Evolutionary conservation across 92 coral and sea anemone species (phyloP).

Genomic region (Meandrina meandrites): DNA sequence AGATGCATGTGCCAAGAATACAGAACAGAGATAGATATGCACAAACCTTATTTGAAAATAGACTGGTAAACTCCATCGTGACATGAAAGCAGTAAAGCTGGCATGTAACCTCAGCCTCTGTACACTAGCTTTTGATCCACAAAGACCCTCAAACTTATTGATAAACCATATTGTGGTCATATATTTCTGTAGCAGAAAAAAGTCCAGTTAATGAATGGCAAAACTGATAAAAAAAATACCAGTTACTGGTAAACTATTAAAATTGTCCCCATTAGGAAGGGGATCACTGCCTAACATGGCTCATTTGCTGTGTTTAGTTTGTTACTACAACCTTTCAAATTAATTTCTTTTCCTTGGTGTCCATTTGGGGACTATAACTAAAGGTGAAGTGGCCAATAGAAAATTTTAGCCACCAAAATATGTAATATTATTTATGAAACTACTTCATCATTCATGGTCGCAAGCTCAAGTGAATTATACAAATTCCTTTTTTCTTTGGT

Average conservation of each 20-base stretch:
- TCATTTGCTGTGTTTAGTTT: neutral
- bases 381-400: too few relatives aligned
- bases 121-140: conserved; percentile 93
- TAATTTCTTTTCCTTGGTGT: too few relatives aligned
- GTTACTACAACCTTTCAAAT: too few relatives aligned
- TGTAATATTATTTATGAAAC: too few relatives aligned
- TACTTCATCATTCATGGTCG: too few relatives aligned
- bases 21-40: neutral
- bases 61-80: conserved; percentile 97
- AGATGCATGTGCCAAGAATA: too few relatives aligned
- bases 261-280: neutral
- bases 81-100: conserved; percentile 80
- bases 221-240: neutral
- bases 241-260: too few relatives aligned
- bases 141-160: conserved; percentile 83
- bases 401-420: too few relatives aligned
- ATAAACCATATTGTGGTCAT: conserved; percentile 89
- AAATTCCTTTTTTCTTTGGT: too few relatives aligned
- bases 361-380: too few relatives aligned
- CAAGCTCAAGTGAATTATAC: too few relatives aligned
- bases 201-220: neutral
- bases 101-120: conserved; percentile 83
- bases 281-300: neutral
- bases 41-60: conserved; percentile 98
- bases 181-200: conserved; percentile 70